phyloP scores from a whole-genome alignment of 2,888 invertebrate species.

The Lithophane leautieri region DNA sequence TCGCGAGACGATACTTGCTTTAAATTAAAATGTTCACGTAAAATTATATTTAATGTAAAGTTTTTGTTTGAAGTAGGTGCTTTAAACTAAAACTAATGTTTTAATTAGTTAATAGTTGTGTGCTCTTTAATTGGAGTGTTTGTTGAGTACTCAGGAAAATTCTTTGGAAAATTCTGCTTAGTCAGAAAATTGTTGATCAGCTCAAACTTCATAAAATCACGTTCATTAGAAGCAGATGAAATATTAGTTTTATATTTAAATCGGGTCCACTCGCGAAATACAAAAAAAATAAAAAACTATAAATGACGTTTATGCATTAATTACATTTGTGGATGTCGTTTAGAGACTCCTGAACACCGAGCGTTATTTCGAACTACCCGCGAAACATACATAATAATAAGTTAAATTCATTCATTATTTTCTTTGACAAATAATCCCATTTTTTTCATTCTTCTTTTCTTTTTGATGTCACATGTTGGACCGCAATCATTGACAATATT shows the following conservation, averaged over 20 bases:
- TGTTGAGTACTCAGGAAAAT: not conserved
- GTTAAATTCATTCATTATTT: not conserved
- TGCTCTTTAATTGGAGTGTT: constrained; percentile 4
- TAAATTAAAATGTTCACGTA: constrained; percentile 46
- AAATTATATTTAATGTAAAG: constrained; percentile 47
- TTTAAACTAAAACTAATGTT: constrained; percentile 24
- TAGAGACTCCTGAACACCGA: not conserved
- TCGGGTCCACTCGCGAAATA: no score
- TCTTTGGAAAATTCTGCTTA: not conserved
- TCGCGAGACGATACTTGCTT: constrained; percentile 43
- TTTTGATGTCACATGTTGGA: no score
- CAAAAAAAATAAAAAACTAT: not conserved
- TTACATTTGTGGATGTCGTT: not conserved
- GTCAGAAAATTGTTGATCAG: not conserved
- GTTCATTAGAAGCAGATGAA: not conserved
- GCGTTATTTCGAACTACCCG: not conserved
- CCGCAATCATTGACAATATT: not conserved
- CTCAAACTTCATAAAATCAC: constrained; percentile 4
- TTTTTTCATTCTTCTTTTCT: not conserved
- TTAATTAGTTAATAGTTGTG: constrained; percentile 12
- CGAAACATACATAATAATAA: not conserved
- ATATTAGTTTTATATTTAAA: not conserved
- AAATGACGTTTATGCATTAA: not conserved
- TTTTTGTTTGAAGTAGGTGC: constrained; percentile 30
- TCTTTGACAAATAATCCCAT: not conserved